These are phyloP conservation scores for Acrobasis consociella DNA, from an alignment of 2,888 invertebrate species.

Conservation along the genomic window DNA sequence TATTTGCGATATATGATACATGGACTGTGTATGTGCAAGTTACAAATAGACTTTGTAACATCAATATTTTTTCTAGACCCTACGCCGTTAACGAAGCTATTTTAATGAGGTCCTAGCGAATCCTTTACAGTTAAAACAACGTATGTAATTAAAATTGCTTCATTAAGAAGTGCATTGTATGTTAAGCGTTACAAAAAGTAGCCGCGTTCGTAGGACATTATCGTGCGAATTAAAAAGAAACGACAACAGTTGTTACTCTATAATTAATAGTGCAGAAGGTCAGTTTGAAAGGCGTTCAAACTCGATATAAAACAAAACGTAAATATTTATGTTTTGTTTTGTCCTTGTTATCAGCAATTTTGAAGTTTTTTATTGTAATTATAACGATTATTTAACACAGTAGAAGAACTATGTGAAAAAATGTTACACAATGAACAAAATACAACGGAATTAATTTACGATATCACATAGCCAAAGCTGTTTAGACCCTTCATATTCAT, in stretches of 20 bases:
- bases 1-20: slow-evolving; percentile 1
- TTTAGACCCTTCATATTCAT: not conserved
- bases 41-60: slow-evolving; percentile 13
- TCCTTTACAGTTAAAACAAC: not conserved
- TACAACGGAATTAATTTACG: not conserved
- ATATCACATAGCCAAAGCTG: not conserved
- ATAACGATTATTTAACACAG: too few relatives aligned
- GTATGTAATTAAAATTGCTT: slow-evolving; percentile 17
- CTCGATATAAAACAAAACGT: too few relatives aligned
- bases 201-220: not conserved
- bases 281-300: too few relatives aligned
- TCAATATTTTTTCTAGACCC: slow-evolving; percentile 4
- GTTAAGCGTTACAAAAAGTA: slow-evolving; percentile 11
- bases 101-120: slow-evolving; percentile 11
- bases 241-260: not conserved
- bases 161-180: slow-evolving; percentile 15
- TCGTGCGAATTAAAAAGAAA: slow-evolving; percentile 1
- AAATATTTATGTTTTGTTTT: too few relatives aligned
- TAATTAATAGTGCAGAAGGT: not conserved
- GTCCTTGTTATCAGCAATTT: too few relatives aligned
- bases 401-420: too few relatives aligned
- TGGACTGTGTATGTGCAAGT: slow-evolving; percentile 4
- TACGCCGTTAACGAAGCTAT: slow-evolving; percentile 4
- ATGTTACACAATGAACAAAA: not conserved
- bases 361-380: too few relatives aligned